These are phyloP conservation scores for Athrips mouffetella DNA, from an alignment of 2,888 invertebrate species.

Conservation along the genomic window DNA sequence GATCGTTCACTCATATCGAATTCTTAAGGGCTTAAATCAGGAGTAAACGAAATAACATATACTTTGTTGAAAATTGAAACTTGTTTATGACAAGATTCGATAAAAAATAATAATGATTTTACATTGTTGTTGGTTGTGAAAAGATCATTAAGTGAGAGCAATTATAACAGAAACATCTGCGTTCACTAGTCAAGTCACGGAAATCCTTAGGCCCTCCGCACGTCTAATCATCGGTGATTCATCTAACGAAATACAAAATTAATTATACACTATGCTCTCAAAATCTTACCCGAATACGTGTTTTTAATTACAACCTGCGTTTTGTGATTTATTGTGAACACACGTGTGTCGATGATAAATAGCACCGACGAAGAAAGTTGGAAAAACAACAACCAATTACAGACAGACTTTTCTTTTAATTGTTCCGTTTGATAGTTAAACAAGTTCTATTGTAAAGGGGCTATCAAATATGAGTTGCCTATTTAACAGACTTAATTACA, in stretches of 20 bases:
- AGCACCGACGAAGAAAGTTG: constrained; percentile 31
- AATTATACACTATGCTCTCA: constrained; percentile 68
- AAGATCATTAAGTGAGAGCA: constrained; percentile 64
- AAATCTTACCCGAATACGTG: constrained; percentile 66
- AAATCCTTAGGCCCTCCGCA: constrained; percentile 44
- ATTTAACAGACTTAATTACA: constrained; percentile 38
- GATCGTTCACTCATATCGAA: constrained; percentile 3
- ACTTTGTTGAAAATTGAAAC: background rate
- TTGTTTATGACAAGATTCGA: constrained; percentile 7
- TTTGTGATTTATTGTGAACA: constrained; percentile 64
- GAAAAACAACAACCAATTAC: constrained; percentile 18
- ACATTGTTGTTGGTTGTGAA: constrained; percentile 43
- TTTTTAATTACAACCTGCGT: constrained; percentile 68
- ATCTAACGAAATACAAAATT: constrained; percentile 71
- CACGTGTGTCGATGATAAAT: constrained; percentile 64
- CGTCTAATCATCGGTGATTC: constrained; percentile 72
- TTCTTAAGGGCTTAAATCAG: background rate
- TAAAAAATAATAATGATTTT: constrained; percentile 19
- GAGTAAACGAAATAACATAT: background rate
- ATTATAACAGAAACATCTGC: constrained; percentile 72
- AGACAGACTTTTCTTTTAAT: constrained; percentile 12
- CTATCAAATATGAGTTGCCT: constrained; percentile 1
- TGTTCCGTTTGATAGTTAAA: constrained; percentile 15
- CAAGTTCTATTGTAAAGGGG: background rate
- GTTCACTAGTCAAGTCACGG: constrained; percentile 53